phyloP scores from a whole-genome alignment of 2,888 invertebrate species.

The Saturnia pavonia region DNA sequence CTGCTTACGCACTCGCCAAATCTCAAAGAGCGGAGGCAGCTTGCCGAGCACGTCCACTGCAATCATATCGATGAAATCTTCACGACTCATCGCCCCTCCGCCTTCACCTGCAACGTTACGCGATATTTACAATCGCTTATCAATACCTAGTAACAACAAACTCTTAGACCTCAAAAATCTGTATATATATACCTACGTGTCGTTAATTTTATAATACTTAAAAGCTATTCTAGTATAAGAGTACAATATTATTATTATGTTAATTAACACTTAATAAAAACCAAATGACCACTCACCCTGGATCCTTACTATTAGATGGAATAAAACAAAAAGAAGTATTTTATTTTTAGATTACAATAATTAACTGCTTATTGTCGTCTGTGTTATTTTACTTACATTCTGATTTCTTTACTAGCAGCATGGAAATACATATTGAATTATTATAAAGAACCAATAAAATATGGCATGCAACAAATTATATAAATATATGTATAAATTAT shows the following conservation, averaged over 20 bases:
- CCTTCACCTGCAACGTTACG: slow-evolving; percentile 79
- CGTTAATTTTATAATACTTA: neutral
- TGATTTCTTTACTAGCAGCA: slow-evolving; percentile 47
- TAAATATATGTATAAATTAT: no score
- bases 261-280: no score
- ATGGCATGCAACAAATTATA: no score
- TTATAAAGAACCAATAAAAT: neutral
- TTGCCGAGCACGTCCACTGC: slow-evolving; percentile 90
- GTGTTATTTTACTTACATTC: slow-evolving; percentile 46
- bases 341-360: neutral
- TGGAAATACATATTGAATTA: slow-evolving; percentile 36
- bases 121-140: neutral
- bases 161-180: neutral
- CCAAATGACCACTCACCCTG: slow-evolving; percentile 27
- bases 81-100: slow-evolving; percentile 89
- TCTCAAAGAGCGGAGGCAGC: slow-evolving; percentile 89
- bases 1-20: slow-evolving; percentile 89
- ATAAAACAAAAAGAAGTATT: neutral
- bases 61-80: slow-evolving; percentile 91
- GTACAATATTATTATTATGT: no score
- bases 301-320: slow-evolving; percentile 26
- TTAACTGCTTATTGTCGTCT: neutral
- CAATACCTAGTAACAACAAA: neutral
- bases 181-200: neutral
- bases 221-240: neutral